These are phyloP conservation scores for Lymantria monacha DNA, from an alignment of 2,888 invertebrate genomes.

Conservation along the genomic window DNA sequence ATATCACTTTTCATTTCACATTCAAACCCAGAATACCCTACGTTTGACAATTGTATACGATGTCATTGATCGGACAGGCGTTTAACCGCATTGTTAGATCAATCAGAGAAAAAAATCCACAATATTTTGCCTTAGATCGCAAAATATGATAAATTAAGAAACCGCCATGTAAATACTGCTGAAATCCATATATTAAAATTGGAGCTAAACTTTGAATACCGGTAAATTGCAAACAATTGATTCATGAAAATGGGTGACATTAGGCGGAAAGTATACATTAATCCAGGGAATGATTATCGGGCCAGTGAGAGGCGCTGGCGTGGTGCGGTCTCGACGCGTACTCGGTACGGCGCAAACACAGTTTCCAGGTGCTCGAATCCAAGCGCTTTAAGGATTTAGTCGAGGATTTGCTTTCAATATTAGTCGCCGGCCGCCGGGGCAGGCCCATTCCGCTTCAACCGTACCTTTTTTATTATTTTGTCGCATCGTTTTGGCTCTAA, in stretches of 20 bases:
- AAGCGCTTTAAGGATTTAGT: conserved; percentile 81
- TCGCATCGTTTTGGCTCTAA: conserved; percentile 82
- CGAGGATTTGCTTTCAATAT: conserved; percentile 83
- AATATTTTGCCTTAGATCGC: no score
- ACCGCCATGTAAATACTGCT: neutral
- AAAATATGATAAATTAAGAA: no score
- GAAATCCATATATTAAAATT: conserved; percentile 48
- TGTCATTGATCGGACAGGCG: no score
- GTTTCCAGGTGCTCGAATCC: conserved; percentile 80
- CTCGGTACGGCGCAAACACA: conserved; percentile 61
- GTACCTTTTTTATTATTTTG: conserved; percentile 81
- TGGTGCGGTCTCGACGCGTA: conserved; percentile 38
- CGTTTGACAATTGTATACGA: no score
- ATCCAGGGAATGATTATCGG: conserved; percentile 76
- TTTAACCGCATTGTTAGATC: no score
- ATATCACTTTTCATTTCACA: no score
- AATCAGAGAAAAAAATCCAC: no score
- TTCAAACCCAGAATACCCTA: no score
- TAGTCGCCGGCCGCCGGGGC: conserved; percentile 73
- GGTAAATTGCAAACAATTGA: conserved; percentile 62
- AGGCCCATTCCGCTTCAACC: conserved; percentile 68
- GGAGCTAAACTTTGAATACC: conserved; percentile 39
- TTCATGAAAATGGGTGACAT: conserved; percentile 66
- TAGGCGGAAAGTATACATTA: conserved; percentile 76
- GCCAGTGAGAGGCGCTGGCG: conserved; percentile 36